A percentile compares a stretch with the other conserved stretches of the same genome.
These are phyloP conservation scores for Drosophila fulvimacula DNA, from an alignment of 2,888 invertebrate genomes.

Conservation along the genomic window DNA sequence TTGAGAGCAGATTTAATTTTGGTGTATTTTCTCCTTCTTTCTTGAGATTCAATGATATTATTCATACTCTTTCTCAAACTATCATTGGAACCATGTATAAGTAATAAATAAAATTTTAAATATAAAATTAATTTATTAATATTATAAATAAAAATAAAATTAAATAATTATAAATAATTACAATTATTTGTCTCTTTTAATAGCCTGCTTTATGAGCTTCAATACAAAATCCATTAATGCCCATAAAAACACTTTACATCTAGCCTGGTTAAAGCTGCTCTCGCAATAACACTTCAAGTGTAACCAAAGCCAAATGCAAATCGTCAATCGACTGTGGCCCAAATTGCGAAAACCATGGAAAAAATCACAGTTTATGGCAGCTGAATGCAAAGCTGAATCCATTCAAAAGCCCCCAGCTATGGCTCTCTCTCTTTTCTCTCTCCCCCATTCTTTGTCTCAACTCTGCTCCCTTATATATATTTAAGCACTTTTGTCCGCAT, in stretches of 20 bases:
- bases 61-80: background rate
- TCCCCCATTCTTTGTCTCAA: background rate
- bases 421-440: background rate
- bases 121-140: no score
- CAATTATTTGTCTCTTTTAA: background rate
- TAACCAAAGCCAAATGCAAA: constrained; percentile 7
- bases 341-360: background rate
- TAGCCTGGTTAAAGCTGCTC: background rate
- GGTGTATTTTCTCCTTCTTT: no score
- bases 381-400: constrained; percentile 11
- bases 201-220: background rate
- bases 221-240: background rate
- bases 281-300: background rate
- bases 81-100: background rate
- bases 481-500: constrained; percentile 53
- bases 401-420: background rate
- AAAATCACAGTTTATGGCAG: constrained; percentile 33
- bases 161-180: no score
- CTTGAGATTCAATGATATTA: background rate
- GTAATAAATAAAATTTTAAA: background rate
- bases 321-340: background rate
- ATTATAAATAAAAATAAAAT: no score
- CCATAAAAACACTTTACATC: background rate
- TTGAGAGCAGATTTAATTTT: no score
- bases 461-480: background rate